phyloP scores from a whole-genome alignment of 2,797 vertebrate species.

The Oophaga sylvatica region DNA sequence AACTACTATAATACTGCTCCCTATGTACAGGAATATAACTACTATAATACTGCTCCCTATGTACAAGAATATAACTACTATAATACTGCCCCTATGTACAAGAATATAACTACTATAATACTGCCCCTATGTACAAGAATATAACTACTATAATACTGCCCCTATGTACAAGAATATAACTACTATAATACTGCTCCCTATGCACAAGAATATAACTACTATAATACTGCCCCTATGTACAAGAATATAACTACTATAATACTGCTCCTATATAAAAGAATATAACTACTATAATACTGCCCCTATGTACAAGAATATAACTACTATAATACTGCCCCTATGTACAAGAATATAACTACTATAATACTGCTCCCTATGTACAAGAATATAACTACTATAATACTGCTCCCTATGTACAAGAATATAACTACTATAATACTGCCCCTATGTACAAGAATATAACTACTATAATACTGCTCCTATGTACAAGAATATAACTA shows the following conservation, averaged over 20 bases:
- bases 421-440: not conserved
- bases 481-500: not conserved
- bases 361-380: not conserved
- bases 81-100: not conserved
- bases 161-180: not conserved
- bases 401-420: not conserved
- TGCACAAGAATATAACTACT: not conserved
- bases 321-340: not conserved
- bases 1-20: not conserved
- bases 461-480: not conserved
- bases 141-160: not conserved
- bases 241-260: not conserved
- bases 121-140: not conserved
- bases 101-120: not conserved
- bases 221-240: not conserved
- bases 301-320: not conserved
- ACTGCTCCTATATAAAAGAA: not conserved
- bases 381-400: constrained; percentile 1
- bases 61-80: not conserved
- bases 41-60: not conserved
- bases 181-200: not conserved
- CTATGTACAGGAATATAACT: not conserved
- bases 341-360: not conserved
- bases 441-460: not conserved
- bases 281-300: not conserved